Base-by-base conservation (phyloP, 2,888 invertebrate species). In the Ethmia dodecea region DNA sequence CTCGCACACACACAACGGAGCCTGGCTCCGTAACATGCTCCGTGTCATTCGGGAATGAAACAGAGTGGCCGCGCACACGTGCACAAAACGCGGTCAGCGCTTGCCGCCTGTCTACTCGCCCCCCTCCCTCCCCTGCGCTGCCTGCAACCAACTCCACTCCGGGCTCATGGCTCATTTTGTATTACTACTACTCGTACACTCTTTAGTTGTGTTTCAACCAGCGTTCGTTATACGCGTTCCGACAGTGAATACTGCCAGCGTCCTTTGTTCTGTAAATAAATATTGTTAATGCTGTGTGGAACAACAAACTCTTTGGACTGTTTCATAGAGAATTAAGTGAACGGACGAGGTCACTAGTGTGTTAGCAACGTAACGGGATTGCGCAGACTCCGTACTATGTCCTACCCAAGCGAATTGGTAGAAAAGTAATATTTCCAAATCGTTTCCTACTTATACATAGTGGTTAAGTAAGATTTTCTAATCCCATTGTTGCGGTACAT, bases 161-260 rank as follows among this genome's bases (percentile, higher is more conserved):
- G 54, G 52, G 59, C 59, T 62, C 60, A 59, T 64, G 64, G 55
- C 58, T 61, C 65, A 58, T 66, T 64, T 66, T 67, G 63, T 69
- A 65, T 66, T 57, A 62, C 64, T 43, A 45, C 49, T 55, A 57
- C 56, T 61, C 56, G 52, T 22, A 54, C 55, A 56, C 55, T 36
- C 37, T 43, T 60, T 72, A 80, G 81, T 80, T 63, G 76, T 64
- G 66, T 60, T 56, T 62, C 61, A 58, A 63, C 59, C 62, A 51
- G 67, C 68, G 67, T 52, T 43, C 60, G 59, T 42, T 52, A 37
- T 53, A 61, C 67, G 56, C 63, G 70, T 63, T 45, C 49, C 50
- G 50, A 41, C 22, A 40, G 40, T 45, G 40, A 33, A 29, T 38
- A 37, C 31, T 42, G 45, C 48, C 47, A 50, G 49, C 50, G 54